These are phyloP conservation scores for Ormyrus pomaceus DNA, from an alignment of 2,888 invertebrate species.

Conservation along the genomic window DNA sequence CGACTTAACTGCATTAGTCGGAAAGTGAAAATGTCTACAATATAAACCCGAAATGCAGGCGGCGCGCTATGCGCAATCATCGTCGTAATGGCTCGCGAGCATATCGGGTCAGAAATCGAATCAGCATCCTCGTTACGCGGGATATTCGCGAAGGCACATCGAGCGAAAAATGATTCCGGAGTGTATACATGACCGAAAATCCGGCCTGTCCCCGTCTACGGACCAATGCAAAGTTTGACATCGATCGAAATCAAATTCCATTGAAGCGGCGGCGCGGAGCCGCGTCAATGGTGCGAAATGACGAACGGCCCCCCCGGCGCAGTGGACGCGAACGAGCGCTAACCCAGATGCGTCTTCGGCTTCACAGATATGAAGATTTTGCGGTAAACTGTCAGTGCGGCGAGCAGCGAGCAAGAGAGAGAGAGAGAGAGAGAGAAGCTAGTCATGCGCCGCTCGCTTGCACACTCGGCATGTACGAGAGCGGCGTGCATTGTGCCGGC, in stretches of 20 bases:
- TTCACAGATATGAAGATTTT: constrained; percentile 50
- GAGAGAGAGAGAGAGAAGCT: background rate
- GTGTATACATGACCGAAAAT: too few relatives aligned
- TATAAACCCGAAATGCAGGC: background rate
- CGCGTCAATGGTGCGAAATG: constrained; percentile 13
- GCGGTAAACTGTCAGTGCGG: constrained; percentile 42
- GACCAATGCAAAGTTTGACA: constrained; percentile 25
- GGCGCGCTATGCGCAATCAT: background rate
- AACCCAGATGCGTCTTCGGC: constrained; percentile 25
- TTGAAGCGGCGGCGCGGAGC: constrained; percentile 12
- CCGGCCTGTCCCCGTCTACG: too few relatives aligned
- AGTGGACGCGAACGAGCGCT: background rate
- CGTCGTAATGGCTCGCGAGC: constrained; percentile 16
- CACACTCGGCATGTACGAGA: background rate
- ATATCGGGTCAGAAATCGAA: constrained; percentile 14
- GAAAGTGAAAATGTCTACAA: too few relatives aligned
- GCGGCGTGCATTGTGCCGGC: constrained; percentile 15
- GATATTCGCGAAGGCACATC: too few relatives aligned
- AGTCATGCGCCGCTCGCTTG: background rate
- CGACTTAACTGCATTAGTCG: too few relatives aligned
- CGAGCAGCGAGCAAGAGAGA: background rate
- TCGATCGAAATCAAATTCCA: constrained; percentile 35
- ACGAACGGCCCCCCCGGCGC: too few relatives aligned
- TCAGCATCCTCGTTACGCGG: constrained; percentile 23
- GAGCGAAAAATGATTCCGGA: too few relatives aligned